These are phyloP conservation scores for Apodemia mormo DNA, from an alignment of 2,888 invertebrate species.

Conservation along the genomic window DNA sequence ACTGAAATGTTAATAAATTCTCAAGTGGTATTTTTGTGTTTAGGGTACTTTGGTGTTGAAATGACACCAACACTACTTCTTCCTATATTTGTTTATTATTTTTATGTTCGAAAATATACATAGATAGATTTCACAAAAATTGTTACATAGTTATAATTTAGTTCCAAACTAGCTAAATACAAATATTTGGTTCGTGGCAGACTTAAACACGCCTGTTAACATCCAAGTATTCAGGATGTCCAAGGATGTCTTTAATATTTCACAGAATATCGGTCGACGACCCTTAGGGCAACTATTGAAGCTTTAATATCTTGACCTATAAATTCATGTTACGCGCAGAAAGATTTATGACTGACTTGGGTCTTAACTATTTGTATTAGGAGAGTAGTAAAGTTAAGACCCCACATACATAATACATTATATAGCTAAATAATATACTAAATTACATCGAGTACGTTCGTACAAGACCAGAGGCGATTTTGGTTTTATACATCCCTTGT, in stretches of 20 bases:
- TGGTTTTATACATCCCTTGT: too few relatives aligned
- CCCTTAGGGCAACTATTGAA: conserved; percentile 1
- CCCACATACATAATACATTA: neutral
- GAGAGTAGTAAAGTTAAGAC: conserved; percentile 2
- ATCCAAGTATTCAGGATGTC: neutral
- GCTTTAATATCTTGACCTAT: conserved; percentile 17
- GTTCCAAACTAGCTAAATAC: neutral
- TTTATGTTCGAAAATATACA: too few relatives aligned
- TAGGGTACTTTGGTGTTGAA: too few relatives aligned
- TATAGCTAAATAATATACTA: neutral
- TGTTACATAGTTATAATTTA: too few relatives aligned
- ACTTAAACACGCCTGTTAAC: neutral
- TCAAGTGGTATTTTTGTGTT: too few relatives aligned
- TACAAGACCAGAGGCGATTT: too few relatives aligned
- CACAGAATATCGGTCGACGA: neutral
- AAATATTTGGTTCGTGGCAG: neutral
- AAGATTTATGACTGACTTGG: conserved; percentile 17
- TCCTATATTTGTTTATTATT: too few relatives aligned
- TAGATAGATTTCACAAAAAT: too few relatives aligned
- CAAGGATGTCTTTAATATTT: conserved; percentile 10
- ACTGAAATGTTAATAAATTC: too few relatives aligned
- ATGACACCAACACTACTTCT: too few relatives aligned
- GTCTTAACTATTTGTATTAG: conserved; percentile 7
- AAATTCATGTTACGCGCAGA: conserved; percentile 8
- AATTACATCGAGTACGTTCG: too few relatives aligned